Evolutionary conservation across 2,888 invertebrate genomes (phyloP), one percentile per base, ranked within the genome.

Genomic region (Acleris emargana): DNA sequence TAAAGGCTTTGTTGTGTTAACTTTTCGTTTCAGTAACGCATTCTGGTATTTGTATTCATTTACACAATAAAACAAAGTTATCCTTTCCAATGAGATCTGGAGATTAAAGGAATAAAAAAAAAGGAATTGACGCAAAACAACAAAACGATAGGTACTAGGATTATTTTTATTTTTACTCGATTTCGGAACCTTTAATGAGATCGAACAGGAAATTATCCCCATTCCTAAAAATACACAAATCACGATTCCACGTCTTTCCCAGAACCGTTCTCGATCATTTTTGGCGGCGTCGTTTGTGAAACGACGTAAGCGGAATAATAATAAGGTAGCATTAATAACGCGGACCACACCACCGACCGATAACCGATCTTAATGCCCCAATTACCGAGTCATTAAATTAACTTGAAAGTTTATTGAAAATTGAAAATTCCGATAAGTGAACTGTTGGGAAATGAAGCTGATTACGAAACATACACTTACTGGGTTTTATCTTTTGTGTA

Each of bases 201-300:
- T 38, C 4, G 38, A 38, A 67, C 53, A 67, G 64, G 16, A n/a
- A 38, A n/a, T 11, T 54, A 25, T 17, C 51, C 53, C 32, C 0
- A 0, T 62, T 38, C 57, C 17, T 18, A 17, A 50, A 16, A 58
- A 32, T 17, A 20, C 4, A 28, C 18, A 52, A 42, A 22, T 47
- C n/a, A 18, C 51, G 58, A 67, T 73, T 83, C 83, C 50, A 81
- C 51, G 25, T 69, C 54, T 74, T 77, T 70, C 51, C 67, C 77
- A 76, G 76, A 74, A 72, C 68, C 67, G 68, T 67, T 67, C 66
- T 68, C 76, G 75, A 78, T 77, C 77, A 78, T 77, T 77, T 76
- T 79, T 73, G 87, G 85, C 90, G 90, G 90, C 87, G 75, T 82
- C 87, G 80, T 87, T 89, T 88, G 83, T 86, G 80, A 81, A 83